Evolutionary conservation across 2,888 invertebrate species (phyloP), one percentile per base, ranked within the genome.

Genomic region (Cyrtodaria siliqua): DNA sequence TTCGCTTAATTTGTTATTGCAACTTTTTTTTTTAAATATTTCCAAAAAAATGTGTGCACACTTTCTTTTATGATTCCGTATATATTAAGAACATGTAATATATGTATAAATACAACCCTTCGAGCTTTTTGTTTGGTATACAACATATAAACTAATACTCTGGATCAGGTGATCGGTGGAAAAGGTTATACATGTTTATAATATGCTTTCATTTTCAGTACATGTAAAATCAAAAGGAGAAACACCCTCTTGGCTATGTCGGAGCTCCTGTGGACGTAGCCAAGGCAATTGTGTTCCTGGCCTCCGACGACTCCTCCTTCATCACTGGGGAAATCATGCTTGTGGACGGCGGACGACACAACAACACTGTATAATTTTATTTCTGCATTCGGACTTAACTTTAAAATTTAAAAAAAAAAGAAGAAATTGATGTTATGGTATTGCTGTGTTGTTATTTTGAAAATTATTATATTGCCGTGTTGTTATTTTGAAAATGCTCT

Each of bases 181-280:
- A 40, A 40, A 40, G 14, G 14, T 40, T 14, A 40, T 9, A 40
- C 40, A 40, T 14, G 40, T 9, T 14, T 12, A 12, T 9, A 47
- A 16, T 33, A 8, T 33, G 4, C 6, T 33, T 33, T 4, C 12
- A 33, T 44, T 63, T 61, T 12, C 69, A 86, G 85, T 84, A 82
- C 27, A 27, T 77, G 20, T 69, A 75, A 29, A 27, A 42, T 20
- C 80, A 79, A 44, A 55, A 71, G 20, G 47, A 42, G 0, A 55
- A 70, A 20, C 88, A 86, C 64, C 86, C 87, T 18, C 74, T 89
- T 8, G 88, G 88, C 12, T 47, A 84, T 27, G 73, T 87, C 38
- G 88, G 85, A 0, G 59, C 79, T n/a, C 79, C 86, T 9, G 82
- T 82, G n/a, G 89, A 89, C 53, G 86, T 89, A 26, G 89, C 89